phyloP scores from a whole-genome alignment of 2,113 vertebrate species.

The Trichomycterus rosablanca region DNA sequence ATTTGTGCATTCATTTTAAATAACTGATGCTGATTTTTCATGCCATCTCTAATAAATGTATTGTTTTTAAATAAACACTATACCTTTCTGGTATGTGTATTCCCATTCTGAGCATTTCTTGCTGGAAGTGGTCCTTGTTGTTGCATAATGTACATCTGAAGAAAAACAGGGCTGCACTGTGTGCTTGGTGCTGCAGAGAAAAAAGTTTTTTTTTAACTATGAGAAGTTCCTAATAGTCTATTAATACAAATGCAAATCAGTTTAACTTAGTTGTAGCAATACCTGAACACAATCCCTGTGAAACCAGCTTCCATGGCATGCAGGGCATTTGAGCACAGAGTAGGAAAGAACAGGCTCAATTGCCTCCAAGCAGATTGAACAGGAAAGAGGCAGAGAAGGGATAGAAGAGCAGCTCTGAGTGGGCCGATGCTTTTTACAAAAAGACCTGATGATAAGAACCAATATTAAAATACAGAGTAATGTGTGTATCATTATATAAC shows the following conservation, averaged over 20 bases:
- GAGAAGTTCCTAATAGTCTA: too few species aligned
- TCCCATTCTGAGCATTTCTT: slow-evolving; percentile 94
- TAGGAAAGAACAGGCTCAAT: slow-evolving; percentile 76
- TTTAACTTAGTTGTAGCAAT: slow-evolving; percentile 30
- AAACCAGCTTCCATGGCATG: slow-evolving; percentile 92
- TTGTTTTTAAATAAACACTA: neutral
- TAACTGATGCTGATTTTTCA: too few species aligned
- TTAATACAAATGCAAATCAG: neutral
- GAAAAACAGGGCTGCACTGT: slow-evolving; percentile 92
- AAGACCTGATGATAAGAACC: slow-evolving; percentile 76
- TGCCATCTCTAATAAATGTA: too few species aligned
- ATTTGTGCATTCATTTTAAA: too few species aligned
- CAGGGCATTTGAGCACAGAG: slow-evolving; percentile 80
- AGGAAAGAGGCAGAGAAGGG: slow-evolving; percentile 71
- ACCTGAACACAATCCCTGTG: slow-evolving; percentile 94
- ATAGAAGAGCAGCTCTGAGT: slow-evolving; percentile 66
- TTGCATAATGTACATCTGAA: slow-evolving; percentile 93
- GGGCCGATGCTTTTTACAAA: slow-evolving; percentile 82
- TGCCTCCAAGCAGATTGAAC: slow-evolving; percentile 88
- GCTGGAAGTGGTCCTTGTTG: slow-evolving; percentile 87
- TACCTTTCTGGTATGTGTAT: slow-evolving; percentile 94
- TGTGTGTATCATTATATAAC: too few species aligned
- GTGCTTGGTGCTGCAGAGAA: slow-evolving; percentile 78
- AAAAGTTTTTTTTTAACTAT: too few species aligned
- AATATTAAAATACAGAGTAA: neutral